Evolutionary conservation across 1,140 invertebrate genomes (phyloP).

Genomic region (Drosophila nasuta): DNA sequence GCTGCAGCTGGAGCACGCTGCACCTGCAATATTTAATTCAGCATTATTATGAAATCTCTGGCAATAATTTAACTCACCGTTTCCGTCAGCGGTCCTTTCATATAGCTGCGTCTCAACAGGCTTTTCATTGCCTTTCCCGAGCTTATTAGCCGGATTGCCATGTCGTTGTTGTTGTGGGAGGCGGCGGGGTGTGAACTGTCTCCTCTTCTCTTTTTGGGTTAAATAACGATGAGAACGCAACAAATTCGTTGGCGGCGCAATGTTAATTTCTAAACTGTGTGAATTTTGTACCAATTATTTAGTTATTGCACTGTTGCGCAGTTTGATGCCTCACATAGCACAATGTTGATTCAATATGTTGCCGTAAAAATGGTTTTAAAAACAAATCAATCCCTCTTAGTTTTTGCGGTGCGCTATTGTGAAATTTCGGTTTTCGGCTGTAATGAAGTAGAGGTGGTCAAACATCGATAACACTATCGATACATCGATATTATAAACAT

Average conservation of each 20-base stretch:
- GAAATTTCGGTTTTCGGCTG: constrained; percentile 66
- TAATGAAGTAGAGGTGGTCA: constrained; percentile 16
- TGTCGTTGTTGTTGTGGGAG: constrained; percentile 32
- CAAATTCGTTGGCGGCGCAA: constrained; percentile 15
- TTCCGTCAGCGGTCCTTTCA: constrained; percentile 45
- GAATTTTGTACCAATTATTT: constrained; percentile 54
- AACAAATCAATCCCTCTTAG: constrained; percentile 39
- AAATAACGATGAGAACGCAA: constrained; percentile 69
- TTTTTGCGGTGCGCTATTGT: constrained; percentile 72
- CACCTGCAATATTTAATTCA: neutral
- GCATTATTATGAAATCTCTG: neutral
- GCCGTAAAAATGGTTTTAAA: constrained; percentile 24
- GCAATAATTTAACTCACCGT: constrained; percentile 28
- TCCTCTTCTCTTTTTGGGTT: constrained; percentile 56
- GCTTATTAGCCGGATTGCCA: constrained; percentile 76
- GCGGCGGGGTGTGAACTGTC: constrained; percentile 3
- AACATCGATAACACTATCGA: neutral
- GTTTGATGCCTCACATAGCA: constrained; percentile 52
- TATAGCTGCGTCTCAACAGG: constrained; percentile 64
- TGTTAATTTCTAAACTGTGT: constrained; percentile 42
- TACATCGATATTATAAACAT: neutral
- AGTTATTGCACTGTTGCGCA: constrained; percentile 15
- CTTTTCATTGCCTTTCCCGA: constrained; percentile 70
- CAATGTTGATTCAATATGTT: constrained; percentile 36
- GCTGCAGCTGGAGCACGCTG: constrained; percentile 29